Percentiles rank a stretch among this genome's conserved stretches.
These are phyloP conservation scores for Planiliza haematocheilus DNA, from an alignment of 2,113 vertebrate species.

Conservation along the genomic window DNA sequence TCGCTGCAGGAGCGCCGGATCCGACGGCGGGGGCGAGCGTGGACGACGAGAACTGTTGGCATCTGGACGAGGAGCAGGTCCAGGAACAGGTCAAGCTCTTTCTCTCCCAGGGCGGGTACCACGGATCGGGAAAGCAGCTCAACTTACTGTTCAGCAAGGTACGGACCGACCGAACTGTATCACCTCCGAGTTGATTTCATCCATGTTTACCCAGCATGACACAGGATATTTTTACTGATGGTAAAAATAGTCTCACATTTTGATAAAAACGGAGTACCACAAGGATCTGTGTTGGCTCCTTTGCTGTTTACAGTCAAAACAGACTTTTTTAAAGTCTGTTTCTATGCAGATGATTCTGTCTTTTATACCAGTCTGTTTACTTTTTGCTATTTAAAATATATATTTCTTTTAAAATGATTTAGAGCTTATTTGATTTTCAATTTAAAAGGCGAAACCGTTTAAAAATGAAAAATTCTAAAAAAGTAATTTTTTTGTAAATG, in stretches of 20 bases:
- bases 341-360: not conserved
- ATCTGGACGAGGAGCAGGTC: slow-evolving; percentile 98
- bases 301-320: no score
- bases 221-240: not conserved
- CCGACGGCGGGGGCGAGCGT: slow-evolving; percentile 97
- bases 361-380: not conserved
- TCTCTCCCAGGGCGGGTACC: slow-evolving; percentile 96
- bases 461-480: no score
- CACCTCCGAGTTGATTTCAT: no score
- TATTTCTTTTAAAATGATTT: no score
- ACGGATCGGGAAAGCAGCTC: slow-evolving; percentile 98
- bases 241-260: not conserved
- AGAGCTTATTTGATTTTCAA: no score
- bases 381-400: no score
- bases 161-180: slow-evolving; percentile 32
- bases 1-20: slow-evolving; percentile 91
- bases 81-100: slow-evolving; percentile 99
- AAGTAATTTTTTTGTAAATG: no score
- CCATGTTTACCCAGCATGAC: no score
- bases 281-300: not conserved
- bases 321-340: not conserved
- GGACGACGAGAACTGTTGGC: slow-evolving; percentile 99
- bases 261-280: not conserved
- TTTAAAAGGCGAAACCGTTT: no score
- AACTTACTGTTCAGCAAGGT: slow-evolving; percentile 99